Conservation (phyloP, 2,113 vertebrate genomes). For the Dolichotis patagonum region DNA sequence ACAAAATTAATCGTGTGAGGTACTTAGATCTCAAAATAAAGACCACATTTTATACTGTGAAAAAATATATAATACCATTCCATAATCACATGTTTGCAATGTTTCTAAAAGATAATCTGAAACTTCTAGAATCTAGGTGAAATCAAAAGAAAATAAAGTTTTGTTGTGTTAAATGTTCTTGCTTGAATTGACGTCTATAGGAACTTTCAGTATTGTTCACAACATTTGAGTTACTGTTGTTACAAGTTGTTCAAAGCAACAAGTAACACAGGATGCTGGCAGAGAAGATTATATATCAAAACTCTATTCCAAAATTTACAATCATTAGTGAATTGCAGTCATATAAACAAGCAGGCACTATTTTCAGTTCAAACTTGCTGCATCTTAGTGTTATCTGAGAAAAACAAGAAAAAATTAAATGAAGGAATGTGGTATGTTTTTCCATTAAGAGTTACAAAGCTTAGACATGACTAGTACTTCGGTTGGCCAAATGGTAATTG, state of each 20-base stretch:
- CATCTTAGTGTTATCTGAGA: background rate
- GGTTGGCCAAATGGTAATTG: background rate
- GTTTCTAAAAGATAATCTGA: background rate
- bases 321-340: background rate
- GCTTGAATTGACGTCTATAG: background rate
- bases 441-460: background rate
- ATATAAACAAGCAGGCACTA: background rate
- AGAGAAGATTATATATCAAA: slow-evolving; percentile 23
- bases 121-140: background rate
- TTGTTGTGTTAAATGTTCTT: background rate
- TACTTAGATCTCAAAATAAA: background rate
- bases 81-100: background rate
- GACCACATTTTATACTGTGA: background rate
- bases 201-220: background rate
- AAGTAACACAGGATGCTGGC: background rate
- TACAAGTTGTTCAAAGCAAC: background rate
- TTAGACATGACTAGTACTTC: background rate
- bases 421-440: background rate
- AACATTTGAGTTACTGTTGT: background rate
- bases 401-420: background rate
- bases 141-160: background rate
- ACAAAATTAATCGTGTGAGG: background rate
- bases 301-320: background rate
- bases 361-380: background rate
- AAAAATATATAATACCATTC: background rate